Conservation (phyloP, 2,113 vertebrate genomes). For the Calidris pugnax region DNA sequence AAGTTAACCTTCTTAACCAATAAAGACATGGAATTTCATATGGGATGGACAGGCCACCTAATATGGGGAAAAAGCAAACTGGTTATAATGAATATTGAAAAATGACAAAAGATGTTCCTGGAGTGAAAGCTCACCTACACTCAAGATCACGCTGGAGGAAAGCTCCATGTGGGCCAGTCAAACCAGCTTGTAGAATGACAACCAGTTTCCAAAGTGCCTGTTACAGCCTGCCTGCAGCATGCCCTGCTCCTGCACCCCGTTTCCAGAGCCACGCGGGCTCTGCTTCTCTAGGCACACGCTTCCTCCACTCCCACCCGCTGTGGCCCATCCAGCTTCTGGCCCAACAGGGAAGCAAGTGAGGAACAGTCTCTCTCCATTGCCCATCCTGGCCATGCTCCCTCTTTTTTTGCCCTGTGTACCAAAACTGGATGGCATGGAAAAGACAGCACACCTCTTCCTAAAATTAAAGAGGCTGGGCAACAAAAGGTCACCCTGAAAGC, state of each 20-base stretch:
- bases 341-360: neutral
- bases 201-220: neutral
- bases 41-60: neutral
- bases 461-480: neutral
- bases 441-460: neutral
- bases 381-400: neutral
- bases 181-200: slow-evolving; percentile 45
- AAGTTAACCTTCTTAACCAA: neutral
- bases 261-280: neutral
- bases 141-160: neutral
- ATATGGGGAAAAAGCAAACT: neutral
- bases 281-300: neutral
- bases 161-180: neutral
- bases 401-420: neutral
- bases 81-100: neutral
- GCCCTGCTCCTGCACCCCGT: neutral
- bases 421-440: neutral
- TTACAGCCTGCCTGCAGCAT: slow-evolving; percentile 12
- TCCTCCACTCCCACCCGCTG: neutral
- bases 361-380: neutral
- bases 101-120: neutral
- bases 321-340: neutral
- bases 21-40: neutral
- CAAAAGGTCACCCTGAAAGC: neutral
- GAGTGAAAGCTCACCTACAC: neutral